These are phyloP conservation scores for Helleia helle DNA, from an alignment of 2,888 invertebrate species.

Conservation along the genomic window DNA sequence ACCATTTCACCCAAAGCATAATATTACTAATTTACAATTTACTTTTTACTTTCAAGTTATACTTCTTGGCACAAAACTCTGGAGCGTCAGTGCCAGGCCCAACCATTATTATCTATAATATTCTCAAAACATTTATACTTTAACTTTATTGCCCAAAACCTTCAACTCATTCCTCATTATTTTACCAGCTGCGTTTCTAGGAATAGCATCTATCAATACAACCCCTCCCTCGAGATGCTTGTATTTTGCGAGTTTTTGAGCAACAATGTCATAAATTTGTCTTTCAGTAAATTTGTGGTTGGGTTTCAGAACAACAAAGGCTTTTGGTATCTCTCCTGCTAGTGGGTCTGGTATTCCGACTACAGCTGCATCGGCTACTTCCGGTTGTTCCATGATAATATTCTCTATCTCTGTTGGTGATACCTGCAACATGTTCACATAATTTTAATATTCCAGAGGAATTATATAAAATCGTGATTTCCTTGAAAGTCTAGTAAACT, in stretches of 20 bases:
- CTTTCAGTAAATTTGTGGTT: slow-evolving; percentile 70
- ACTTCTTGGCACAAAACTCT: no score
- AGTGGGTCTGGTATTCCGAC: slow-evolving; percentile 81
- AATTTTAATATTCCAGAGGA: no score
- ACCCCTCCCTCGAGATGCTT: slow-evolving; percentile 83
- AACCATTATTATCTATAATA: no score
- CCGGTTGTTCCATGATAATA: slow-evolving; percentile 79
- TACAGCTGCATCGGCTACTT: slow-evolving; percentile 84
- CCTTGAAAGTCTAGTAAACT: no score
- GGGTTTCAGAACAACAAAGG: slow-evolving; percentile 79
- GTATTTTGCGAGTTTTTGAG: slow-evolving; percentile 79
- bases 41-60: no score
- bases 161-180: slow-evolving; percentile 81
- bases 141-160: slow-evolving; percentile 41
- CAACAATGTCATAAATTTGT: slow-evolving; percentile 71
- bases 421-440: slow-evolving; percentile 73
- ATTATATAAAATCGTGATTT: no score
- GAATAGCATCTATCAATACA: slow-evolving; percentile 78
- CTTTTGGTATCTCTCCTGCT: slow-evolving; percentile 83
- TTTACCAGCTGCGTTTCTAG: slow-evolving; percentile 84
- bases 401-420: slow-evolving; percentile 90
- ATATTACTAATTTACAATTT: no score
- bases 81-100: no score
- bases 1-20: no score
- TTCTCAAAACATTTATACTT: no score